Conservation (phyloP, 1,140 invertebrate species). For the Lepidotrigona ventralis region DNA sequence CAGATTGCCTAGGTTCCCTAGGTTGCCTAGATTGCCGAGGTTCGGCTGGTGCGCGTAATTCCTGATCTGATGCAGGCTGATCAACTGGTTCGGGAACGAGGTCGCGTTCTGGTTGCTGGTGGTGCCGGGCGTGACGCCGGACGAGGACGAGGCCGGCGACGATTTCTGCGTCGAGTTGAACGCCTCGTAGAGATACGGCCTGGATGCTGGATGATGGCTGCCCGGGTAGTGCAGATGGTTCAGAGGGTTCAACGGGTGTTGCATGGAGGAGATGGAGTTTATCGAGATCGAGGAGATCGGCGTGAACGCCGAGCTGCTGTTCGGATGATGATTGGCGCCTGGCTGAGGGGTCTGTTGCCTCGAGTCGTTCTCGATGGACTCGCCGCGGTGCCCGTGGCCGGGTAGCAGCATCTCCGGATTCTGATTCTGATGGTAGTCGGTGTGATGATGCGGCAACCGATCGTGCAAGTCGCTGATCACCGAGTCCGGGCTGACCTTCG, state of each 20-base stretch:
- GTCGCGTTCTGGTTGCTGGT: conserved; percentile 82
- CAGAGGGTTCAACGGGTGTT: conserved; percentile 83
- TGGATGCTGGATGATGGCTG: conserved; percentile 85
- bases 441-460: conserved; percentile 83
- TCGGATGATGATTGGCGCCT: conserved; percentile 77
- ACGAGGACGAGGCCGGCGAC: conserved; percentile 72
- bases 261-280: conserved; percentile 81
- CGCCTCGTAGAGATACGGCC: conserved; percentile 96
- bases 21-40: conserved; percentile 79
- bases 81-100: conserved; percentile 95
- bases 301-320: conserved; percentile 92
- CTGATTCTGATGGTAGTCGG: conserved; percentile 84
- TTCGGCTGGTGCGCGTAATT: conserved; percentile 96
- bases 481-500: conserved; percentile 88
- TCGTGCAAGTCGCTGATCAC: conserved; percentile 85
- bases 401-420: conserved; percentile 78
- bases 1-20: conserved; percentile 76
- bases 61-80: conserved; percentile 97
- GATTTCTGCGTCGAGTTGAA: conserved; percentile 86
- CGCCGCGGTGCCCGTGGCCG: conserved; percentile 68
- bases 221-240: conserved; percentile 82
- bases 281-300: conserved; percentile 92
- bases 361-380: conserved; percentile 76
- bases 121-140: conserved; percentile 69
- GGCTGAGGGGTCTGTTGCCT: conserved; percentile 78